Base-by-base conservation (phyloP, 2,888 invertebrate species). In the Cordilura impudica region DNA sequence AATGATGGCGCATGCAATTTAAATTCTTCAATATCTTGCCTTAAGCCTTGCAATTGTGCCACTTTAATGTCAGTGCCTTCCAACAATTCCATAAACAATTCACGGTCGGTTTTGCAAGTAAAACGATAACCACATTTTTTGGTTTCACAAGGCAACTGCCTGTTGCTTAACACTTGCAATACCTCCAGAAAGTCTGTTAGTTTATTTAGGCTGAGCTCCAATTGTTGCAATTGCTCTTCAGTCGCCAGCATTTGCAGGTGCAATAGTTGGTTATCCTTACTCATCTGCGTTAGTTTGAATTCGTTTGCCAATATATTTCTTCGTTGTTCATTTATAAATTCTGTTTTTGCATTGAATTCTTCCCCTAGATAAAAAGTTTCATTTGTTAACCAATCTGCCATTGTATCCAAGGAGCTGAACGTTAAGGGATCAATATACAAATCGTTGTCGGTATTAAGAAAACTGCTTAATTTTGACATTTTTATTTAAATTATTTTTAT, bases 101-200 rank as follows among this genome's bases (percentile, higher is more conserved):
- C 8, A 43, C 69, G 69, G 12, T 70, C 67, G 12, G 49, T 23
- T 43, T 63, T 49, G 29, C 69, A 61, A 6, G 8, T 3, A 14
- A 23, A n/a, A 2, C 5, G 7, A 35, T 47, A 63, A n/a, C 31
- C 39, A 31, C 63, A 53, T 16, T 19, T 4, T 16, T 29, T 31
- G 0, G 8, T 18, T 39, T 39, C 12, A 45, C 35, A 56, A 31
- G 21, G 49, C 10, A n/a, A 16, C 39, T 51, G 39, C 5, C 6
- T 31, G 16, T 21, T 10, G 2, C 43, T 45, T 4, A 14, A 14
- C 0, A 21, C 5, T 39, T 56, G 56, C 29, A 70, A 43, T 31
- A 4, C 12, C n/a, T 39, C n/a, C 2, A n/a, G 4, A 12, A 5
- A 39, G 1, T 39, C n/a, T 12, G 2, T 1, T 12, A 39, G 5